phyloP scores from a whole-genome alignment of 2,113 vertebrate species.

The Oryzias melastigma region DNA sequence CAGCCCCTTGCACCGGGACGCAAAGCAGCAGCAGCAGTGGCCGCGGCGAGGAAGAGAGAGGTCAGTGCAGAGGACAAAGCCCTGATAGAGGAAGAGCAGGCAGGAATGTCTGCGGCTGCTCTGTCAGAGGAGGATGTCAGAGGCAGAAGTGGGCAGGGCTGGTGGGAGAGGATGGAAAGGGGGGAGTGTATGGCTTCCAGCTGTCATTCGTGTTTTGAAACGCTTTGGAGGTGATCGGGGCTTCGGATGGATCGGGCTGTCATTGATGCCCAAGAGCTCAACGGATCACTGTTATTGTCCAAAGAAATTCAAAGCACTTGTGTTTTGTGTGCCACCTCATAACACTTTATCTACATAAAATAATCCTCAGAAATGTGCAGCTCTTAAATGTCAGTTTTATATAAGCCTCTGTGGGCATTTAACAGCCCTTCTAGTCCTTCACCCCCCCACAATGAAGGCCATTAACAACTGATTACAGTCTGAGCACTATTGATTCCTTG shows the following conservation, averaged over 20 bases:
- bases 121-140: conserved; percentile 16
- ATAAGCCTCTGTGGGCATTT: not conserved
- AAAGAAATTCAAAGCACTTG: not conserved
- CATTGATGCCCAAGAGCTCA: conserved; percentile 16
- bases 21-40: conserved; percentile 45
- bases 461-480: conserved; percentile 18
- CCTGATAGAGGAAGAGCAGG: conserved; percentile 27
- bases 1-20: conserved; percentile 66
- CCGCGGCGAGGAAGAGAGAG: conserved; percentile 67
- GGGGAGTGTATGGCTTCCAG: conserved; percentile 5
- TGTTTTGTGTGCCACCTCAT: conserved; percentile 1
- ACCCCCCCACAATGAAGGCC: conserved; percentile 6
- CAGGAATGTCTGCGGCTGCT: conserved; percentile 21
- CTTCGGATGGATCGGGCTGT: conserved; percentile 11
- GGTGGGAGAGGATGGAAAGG: conserved; percentile 25
- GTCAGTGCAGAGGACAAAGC: conserved; percentile 76
- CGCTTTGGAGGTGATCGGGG: conserved; percentile 5
- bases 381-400: conserved; percentile 29
- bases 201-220: conserved; percentile 21
- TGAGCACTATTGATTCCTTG: conserved; percentile 41
- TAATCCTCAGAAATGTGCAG: conserved; percentile 3
- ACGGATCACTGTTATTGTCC: not conserved
- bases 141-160: conserved; percentile 42
- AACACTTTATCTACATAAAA: not conserved
- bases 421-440: conserved; percentile 16